Percentiles rank a stretch among this genome's conserved stretches.
Evolutionary conservation across 2,113 vertebrate species (phyloP).

Genomic region (Pseudonaja textilis): DNA sequence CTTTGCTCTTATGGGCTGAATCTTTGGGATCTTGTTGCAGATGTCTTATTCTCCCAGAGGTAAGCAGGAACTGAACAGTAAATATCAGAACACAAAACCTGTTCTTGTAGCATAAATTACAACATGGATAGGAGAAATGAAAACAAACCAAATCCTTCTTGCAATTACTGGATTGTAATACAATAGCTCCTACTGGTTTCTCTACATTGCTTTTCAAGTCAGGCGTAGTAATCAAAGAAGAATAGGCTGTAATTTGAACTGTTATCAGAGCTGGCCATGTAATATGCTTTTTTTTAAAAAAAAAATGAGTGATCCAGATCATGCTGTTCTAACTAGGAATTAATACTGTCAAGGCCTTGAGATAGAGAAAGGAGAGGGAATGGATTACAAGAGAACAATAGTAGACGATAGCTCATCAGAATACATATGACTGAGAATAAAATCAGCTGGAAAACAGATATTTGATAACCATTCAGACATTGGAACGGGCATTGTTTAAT

Average conservation of each 20-base stretch:
- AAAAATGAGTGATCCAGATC: not conserved
- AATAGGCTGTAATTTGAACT: conserved; percentile 10
- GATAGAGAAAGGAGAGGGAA: not conserved
- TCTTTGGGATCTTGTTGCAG: not conserved
- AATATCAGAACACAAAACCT: not conserved
- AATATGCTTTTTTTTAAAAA: not conserved
- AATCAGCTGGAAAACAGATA: conserved; percentile 15
- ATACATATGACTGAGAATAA: conserved; percentile 1
- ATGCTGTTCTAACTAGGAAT: not conserved
- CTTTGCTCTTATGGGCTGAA: not conserved
- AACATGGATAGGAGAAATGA: conserved; percentile 17
- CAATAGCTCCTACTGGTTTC: conserved; percentile 45
- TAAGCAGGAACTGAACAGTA: not conserved
- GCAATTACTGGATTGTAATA: conserved; percentile 5
- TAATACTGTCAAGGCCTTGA: not conserved
- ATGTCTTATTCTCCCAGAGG: not conserved
- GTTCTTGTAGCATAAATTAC: conserved; percentile 12
- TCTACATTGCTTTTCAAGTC: conserved; percentile 27
- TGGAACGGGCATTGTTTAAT: conserved; percentile 49
- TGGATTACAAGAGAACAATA: not conserved
- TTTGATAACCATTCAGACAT: conserved; percentile 47
- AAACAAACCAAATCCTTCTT: conserved; percentile 28
- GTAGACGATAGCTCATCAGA: conserved; percentile 9
- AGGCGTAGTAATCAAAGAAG: conserved; percentile 15
- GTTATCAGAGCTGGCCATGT: not conserved